Percentiles rank a stretch among this genome's conserved stretches.
These are phyloP conservation scores for Heliconius sara DNA, from an alignment of 2,888 invertebrate species.

Conservation along the genomic window DNA sequence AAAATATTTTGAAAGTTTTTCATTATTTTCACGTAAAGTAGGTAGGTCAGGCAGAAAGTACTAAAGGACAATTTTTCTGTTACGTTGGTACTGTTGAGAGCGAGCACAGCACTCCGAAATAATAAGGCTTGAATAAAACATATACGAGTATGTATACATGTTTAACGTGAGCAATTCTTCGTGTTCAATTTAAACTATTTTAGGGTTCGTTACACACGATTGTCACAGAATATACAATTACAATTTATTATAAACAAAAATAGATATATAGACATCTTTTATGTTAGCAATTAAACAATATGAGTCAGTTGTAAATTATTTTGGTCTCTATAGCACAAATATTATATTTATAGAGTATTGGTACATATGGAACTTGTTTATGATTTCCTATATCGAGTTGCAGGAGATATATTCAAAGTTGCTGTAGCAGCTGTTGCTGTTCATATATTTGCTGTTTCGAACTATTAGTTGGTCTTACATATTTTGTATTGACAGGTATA, in stretches of 20 bases:
- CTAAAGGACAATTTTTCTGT: not conserved
- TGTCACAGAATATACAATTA: too few species aligned
- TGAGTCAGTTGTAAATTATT: not conserved
- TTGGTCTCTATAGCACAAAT: constrained; percentile 15
- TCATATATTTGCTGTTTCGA: constrained; percentile 6
- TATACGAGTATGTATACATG: not conserved
- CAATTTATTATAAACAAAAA: too few species aligned
- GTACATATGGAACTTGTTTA: constrained; percentile 33
- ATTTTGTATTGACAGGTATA: not conserved
- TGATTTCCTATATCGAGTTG: constrained; percentile 37
- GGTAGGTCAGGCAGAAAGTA: not conserved
- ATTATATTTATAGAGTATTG: constrained; percentile 30
- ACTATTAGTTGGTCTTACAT: not conserved
- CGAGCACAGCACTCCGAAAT: not conserved
- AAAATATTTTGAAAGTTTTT: too few species aligned
- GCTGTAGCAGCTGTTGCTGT: constrained; percentile 17
- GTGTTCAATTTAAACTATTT: constrained; percentile 1
- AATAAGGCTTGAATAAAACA: constrained; percentile 11
- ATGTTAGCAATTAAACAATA: not conserved
- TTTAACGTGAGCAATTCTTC: not conserved
- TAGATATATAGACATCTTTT: not conserved
- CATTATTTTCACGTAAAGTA: not conserved
- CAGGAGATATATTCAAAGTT: constrained; percentile 30
- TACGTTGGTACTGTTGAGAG: not conserved
- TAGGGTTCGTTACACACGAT: not conserved